A percentile compares a stretch with the other conserved stretches of the same genome.
Evolutionary conservation across 2,797 vertebrate genomes (phyloP).

Genomic region (Coracias cyanogaster): DNA sequence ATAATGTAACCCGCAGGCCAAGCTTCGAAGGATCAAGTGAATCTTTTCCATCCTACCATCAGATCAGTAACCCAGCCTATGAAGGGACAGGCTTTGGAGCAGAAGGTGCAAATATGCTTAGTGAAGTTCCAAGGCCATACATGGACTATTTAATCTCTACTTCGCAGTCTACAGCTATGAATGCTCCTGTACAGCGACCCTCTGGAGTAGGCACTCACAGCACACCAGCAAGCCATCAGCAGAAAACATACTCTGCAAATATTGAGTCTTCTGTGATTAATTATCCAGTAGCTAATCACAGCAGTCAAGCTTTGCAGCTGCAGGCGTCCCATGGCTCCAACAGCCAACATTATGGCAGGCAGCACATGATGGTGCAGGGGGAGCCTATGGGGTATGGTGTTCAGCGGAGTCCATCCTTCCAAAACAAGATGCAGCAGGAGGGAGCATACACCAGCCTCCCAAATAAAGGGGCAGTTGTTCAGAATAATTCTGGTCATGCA

Average conservation of each 20-base stretch:
- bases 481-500: constrained; percentile 76
- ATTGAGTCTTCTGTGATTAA: constrained; percentile 88
- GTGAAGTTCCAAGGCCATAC: constrained; percentile 88
- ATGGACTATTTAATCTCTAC: constrained; percentile 92
- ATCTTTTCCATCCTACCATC: constrained; percentile 89
- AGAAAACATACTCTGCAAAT: constrained; percentile 86
- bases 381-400: constrained; percentile 86
- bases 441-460: constrained; percentile 87
- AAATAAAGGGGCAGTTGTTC: constrained; percentile 86
- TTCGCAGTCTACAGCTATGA: constrained; percentile 84
- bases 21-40: constrained; percentile 88
- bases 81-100: constrained; percentile 87
- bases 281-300: constrained; percentile 84
- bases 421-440: constrained; percentile 91
- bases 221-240: constrained; percentile 78
- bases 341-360: constrained; percentile 84
- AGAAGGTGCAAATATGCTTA: constrained; percentile 78
- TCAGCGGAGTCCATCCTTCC: constrained; percentile 95
- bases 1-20: constrained; percentile 87
- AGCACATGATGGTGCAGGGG: constrained; percentile 87
- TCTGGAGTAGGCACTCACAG: constrained; percentile 84
- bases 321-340: constrained; percentile 84
- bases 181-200: constrained; percentile 85
- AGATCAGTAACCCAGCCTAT: constrained; percentile 86
- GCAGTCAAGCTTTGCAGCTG: constrained; percentile 84